Percentiles rank a stretch among this genome's conserved stretches.
Evolutionary conservation across 2,888 invertebrate species (phyloP).

Genomic region (Epistrophe grossulariae): DNA sequence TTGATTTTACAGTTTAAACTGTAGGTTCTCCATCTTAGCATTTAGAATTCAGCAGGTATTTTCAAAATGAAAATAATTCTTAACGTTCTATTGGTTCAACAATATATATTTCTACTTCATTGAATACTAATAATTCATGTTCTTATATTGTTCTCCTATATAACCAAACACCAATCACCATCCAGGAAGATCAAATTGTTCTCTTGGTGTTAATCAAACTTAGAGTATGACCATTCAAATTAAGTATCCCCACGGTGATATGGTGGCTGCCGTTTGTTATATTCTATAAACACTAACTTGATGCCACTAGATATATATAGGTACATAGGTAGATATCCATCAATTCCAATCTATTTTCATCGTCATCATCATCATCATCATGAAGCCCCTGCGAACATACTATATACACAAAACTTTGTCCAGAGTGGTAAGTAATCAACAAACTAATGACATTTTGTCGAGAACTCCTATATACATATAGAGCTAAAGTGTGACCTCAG

Average conservation of each 20-base stretch:
- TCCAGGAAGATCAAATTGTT: constrained; percentile 39
- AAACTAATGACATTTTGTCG: constrained; percentile 54
- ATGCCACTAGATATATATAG: constrained; percentile 3
- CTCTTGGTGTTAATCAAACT: constrained; percentile 43
- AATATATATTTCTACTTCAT: too few species aligned
- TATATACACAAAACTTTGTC: constrained; percentile 20
- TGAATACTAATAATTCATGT: too few species aligned
- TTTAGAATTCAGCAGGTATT: too few species aligned
- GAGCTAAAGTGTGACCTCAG: constrained; percentile 16
- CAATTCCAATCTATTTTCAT: constrained; percentile 47
- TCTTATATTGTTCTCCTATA: not conserved
- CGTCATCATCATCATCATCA: constrained; percentile 8
- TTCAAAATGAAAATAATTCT: too few species aligned
- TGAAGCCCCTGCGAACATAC: not conserved
- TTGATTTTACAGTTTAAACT: too few species aligned
- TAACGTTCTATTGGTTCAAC: too few species aligned
- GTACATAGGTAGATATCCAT: constrained; percentile 6
- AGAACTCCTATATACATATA: not conserved
- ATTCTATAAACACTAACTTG: not conserved
- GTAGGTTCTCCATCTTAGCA: too few species aligned
- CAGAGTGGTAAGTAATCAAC: constrained; percentile 27
- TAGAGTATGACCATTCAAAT: constrained; percentile 36
- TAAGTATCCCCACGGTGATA: constrained; percentile 21
- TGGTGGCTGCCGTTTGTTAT: not conserved
- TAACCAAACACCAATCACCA: constrained; percentile 6